Percentiles rank a stretch among this genome's conserved stretches.
Conservation (phyloP, 30 jellyfish, hydroid and myxozoan genomes). For the Aurelia coerulea region DNA sequence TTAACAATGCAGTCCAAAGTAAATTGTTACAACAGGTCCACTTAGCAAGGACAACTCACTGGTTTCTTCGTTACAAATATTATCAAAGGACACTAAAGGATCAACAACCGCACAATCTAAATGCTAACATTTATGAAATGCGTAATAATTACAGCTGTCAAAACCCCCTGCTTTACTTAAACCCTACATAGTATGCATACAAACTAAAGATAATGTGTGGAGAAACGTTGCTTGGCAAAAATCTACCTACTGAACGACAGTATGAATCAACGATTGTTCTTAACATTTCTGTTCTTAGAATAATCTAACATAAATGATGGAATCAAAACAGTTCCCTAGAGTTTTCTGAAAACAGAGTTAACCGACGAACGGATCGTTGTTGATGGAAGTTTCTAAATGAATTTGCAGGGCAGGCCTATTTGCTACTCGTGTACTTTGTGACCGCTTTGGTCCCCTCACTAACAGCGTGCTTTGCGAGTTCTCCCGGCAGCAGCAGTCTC, state of each 20-base stretch:
- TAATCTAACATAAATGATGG: background rate
- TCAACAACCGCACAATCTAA: background rate
- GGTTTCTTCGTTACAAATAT: no score
- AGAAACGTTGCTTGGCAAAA: no score
- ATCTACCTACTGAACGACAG: no score
- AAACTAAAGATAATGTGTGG: no score
- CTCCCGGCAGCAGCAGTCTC: constrained; percentile 95
- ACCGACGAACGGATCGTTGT: background rate
- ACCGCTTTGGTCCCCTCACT: constrained; percentile 99
- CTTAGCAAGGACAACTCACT: no score
- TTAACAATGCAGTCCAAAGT: no score
- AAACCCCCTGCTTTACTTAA: background rate
- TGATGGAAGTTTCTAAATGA: background rate
- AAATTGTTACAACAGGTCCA: no score
- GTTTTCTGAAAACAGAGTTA: no score
- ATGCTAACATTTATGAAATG: background rate
- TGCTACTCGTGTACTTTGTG: constrained; percentile 94
- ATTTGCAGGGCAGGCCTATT: constrained; percentile 1
- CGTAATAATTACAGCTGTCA: constrained; percentile 2
- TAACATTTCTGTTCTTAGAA: no score
- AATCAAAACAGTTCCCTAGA: background rate
- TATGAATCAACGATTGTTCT: no score
- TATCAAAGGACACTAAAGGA: no score
- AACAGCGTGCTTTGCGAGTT: constrained; percentile 95
- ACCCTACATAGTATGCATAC: no score